Percentiles rank a stretch among this genome's conserved stretches.
Evolutionary conservation across 2,797 vertebrate genomes (phyloP).

Genomic region (Cheirogaleus major): DNA sequence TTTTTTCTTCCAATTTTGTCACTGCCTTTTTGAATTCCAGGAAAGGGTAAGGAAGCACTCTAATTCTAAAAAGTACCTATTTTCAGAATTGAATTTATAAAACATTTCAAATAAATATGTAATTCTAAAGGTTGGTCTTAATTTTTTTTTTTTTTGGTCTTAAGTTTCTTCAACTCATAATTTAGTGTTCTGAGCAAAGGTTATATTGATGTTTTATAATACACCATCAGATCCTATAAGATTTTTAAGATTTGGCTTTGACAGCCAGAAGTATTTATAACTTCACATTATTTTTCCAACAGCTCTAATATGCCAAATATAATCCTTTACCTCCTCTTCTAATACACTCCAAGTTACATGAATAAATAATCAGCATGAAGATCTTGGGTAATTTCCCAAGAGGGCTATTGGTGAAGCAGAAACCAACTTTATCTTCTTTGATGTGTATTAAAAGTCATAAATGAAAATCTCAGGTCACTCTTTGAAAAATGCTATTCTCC

Average conservation of each 20-base stretch:
- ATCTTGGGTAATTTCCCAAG: conserved; percentile 71
- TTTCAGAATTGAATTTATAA: conserved; percentile 41
- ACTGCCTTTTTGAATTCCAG: conserved; percentile 25
- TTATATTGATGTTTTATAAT: neutral
- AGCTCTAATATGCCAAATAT: conserved; percentile 70
- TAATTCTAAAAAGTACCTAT: neutral
- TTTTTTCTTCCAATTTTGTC: conserved; percentile 2
- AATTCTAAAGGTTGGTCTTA: neutral
- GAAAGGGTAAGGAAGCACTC: neutral
- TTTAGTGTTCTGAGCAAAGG: neutral
- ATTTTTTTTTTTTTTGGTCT: neutral
- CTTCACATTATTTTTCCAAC: conserved; percentile 56
- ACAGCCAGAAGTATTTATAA: conserved; percentile 15
- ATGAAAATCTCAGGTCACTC: conserved; percentile 65
- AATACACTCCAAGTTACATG: conserved; percentile 72
- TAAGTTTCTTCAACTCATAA: conserved; percentile 3
- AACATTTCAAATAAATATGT: neutral
- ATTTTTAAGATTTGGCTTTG: conserved; percentile 17
- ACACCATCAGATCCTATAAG: neutral
- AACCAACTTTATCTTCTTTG: conserved; percentile 54
- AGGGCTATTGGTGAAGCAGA: conserved; percentile 66
- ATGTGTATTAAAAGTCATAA: conserved; percentile 45
- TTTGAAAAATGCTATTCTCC: conserved; percentile 38
- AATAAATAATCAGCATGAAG: conserved; percentile 81
- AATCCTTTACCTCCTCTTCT: conserved; percentile 69